Conservation (phyloP, 1,140 invertebrate genomes). For the Megathymus violae region DNA sequence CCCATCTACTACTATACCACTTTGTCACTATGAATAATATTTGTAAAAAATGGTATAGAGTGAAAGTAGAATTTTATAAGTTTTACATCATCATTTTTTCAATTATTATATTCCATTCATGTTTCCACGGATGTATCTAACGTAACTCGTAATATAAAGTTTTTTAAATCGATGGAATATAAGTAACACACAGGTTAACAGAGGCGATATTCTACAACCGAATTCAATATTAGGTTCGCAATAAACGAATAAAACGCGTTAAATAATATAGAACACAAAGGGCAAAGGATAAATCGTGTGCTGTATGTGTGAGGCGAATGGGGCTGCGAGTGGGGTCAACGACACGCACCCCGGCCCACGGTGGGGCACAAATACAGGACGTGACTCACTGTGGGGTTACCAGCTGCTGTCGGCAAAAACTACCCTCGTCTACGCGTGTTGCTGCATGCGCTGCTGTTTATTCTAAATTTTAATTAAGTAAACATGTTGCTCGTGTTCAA, state of each 20-base stretch:
- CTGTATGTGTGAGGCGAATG: constrained; percentile 61
- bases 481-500: constrained; percentile 32
- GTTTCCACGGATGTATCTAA: too few species aligned
- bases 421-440: constrained; percentile 63
- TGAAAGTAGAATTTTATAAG: too few species aligned
- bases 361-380: constrained; percentile 74
- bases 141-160: too few species aligned
- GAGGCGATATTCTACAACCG: constrained; percentile 53
- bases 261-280: constrained; percentile 71
- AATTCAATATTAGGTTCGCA: constrained; percentile 51
- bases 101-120: too few species aligned
- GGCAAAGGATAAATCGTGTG: constrained; percentile 70
- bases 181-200: too few species aligned
- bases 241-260: constrained; percentile 60
- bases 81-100: too few species aligned
- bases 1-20: too few species aligned
- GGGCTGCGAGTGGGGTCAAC: constrained; percentile 76
- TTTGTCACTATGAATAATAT: too few species aligned
- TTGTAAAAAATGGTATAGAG: too few species aligned
- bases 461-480: constrained; percentile 58
- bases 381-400: constrained; percentile 77
- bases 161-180: not conserved
- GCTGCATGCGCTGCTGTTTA: constrained; percentile 56
- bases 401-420: constrained; percentile 79
- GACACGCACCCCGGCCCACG: constrained; percentile 75